Conservation (phyloP, 2,797 vertebrate species). For the Perdix hodgsoniae region DNA sequence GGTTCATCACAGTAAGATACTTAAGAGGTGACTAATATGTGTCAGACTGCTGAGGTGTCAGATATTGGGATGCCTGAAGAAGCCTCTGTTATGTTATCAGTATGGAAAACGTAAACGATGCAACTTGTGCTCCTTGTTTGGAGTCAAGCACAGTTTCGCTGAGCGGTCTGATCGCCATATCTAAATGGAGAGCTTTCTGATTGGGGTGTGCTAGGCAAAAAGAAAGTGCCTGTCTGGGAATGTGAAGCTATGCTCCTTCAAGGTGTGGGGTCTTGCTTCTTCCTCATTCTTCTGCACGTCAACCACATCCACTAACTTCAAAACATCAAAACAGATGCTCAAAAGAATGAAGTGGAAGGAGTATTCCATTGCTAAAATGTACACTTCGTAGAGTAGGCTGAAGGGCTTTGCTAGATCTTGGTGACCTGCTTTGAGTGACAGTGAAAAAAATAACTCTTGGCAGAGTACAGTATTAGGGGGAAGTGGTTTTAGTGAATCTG, state of each 20-base stretch:
- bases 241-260: rapidly evolving
- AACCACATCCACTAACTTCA: neutral
- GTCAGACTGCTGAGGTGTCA: neutral
- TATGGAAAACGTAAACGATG: neutral
- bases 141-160: neutral
- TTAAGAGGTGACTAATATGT: neutral
- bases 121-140: neutral
- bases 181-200: neutral
- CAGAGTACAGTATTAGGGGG: neutral
- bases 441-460: neutral
- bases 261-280: neutral
- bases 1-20: neutral
- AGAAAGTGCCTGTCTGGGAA: neutral
- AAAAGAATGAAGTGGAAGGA: neutral
- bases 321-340: neutral
- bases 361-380: neutral
- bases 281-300: neutral
- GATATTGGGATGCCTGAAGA: neutral
- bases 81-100: neutral
- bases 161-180: neutral
- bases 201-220: neutral
- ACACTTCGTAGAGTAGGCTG: neutral
- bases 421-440: neutral
- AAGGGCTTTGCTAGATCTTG: neutral
- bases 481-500: neutral